phyloP scores from a whole-genome alignment of 2,797 vertebrate species.

The Chiloscyllium punctatum region DNA sequence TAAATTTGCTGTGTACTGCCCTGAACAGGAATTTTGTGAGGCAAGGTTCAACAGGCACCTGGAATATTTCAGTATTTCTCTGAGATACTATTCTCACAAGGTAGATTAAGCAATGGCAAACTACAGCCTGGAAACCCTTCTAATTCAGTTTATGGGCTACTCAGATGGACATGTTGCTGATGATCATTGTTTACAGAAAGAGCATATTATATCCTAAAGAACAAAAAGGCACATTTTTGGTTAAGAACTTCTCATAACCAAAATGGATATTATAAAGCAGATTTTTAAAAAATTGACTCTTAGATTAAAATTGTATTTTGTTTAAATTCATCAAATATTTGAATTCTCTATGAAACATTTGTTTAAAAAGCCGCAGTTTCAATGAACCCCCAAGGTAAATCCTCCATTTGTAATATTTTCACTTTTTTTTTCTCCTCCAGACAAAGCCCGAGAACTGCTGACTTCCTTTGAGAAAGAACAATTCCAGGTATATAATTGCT shows the following conservation, averaged over 20 bases:
- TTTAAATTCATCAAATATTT: too few relatives aligned
- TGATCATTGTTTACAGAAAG: too few relatives aligned
- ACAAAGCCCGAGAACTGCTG: slow-evolving; percentile 70
- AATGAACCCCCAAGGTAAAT: neutral
- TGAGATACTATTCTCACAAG: neutral
- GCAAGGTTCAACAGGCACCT: neutral
- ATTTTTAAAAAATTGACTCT: neutral
- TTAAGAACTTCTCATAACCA: neutral
- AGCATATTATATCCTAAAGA: neutral
- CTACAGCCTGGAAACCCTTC: too few relatives aligned
- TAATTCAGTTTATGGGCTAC: too few relatives aligned
- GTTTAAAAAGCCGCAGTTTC: neutral
- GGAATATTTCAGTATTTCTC: neutral
- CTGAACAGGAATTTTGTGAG: neutral
- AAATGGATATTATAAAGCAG: neutral
- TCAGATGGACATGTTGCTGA: too few relatives aligned
- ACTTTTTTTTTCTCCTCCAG: slow-evolving; percentile 52
- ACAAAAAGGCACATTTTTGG: neutral
- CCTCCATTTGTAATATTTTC: neutral
- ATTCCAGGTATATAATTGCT: slow-evolving; percentile 58
- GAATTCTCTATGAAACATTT: neutral
- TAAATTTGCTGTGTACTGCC: neutral
- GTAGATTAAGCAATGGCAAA: neutral
- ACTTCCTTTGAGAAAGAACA: slow-evolving; percentile 77
- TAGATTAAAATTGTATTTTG: neutral